Percentiles rank a stretch among this genome's conserved stretches.
phyloP scores from a whole-genome alignment of 2,888 invertebrate species.

The Himalopsyche japonica region DNA sequence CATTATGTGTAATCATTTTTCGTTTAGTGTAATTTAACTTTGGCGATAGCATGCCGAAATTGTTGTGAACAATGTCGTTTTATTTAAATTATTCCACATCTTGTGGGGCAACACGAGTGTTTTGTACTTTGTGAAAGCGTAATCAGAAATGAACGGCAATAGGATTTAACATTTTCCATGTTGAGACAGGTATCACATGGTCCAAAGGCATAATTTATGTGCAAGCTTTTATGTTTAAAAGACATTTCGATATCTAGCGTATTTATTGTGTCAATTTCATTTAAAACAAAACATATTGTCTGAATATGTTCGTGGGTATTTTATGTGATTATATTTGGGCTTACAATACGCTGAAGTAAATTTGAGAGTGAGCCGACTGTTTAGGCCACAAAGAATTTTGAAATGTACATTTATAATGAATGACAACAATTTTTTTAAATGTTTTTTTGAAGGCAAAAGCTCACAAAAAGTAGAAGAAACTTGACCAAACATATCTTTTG shows the following conservation, averaged over 20 bases:
- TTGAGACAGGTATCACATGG: not conserved
- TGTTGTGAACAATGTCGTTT: not conserved
- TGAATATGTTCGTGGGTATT: too few relatives aligned
- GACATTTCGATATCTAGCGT: not conserved
- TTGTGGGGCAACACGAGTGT: not conserved
- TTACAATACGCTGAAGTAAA: too few relatives aligned
- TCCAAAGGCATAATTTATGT: not conserved
- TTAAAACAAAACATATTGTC: too few relatives aligned
- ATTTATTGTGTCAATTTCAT: too few relatives aligned
- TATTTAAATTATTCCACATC: not conserved
- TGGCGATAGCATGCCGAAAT: not conserved
- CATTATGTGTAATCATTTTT: not conserved
- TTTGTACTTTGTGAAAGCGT: not conserved
- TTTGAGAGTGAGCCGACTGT: too few relatives aligned
- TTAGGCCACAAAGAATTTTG: too few relatives aligned
- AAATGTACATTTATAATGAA: too few relatives aligned
- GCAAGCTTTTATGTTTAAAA: not conserved
- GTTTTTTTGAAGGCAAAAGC: too few relatives aligned
- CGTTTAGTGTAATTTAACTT: constrained; percentile 1
- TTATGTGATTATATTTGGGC: too few relatives aligned
- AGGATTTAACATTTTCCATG: not conserved
- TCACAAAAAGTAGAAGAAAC: too few relatives aligned
- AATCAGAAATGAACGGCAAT: not conserved
- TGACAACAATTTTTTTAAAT: too few relatives aligned
- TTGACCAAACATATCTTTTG: too few relatives aligned